Conservation (phyloP, 2,888 invertebrate species). For the Magallana nippona region DNA sequence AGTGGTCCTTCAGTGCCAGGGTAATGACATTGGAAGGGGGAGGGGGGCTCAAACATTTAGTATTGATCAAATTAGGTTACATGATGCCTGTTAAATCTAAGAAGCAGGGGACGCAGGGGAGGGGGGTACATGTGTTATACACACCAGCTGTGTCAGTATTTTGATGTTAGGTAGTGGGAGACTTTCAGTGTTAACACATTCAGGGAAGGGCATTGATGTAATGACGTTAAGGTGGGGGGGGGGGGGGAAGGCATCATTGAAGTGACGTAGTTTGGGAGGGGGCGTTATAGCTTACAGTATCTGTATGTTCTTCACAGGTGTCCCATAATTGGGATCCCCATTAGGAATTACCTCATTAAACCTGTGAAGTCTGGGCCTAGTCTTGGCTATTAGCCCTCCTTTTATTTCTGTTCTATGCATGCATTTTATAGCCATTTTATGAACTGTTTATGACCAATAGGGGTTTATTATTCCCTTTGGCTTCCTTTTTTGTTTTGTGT, state of each 20-base stretch:
- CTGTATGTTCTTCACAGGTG: background rate
- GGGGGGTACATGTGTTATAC: no score
- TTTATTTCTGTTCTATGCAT: constrained; percentile 31
- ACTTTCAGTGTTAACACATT: no score
- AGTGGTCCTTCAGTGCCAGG: background rate
- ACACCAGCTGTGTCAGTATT: no score
- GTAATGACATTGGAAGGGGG: background rate
- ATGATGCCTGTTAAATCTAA: no score
- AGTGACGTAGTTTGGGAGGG: background rate
- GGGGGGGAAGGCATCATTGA: no score
- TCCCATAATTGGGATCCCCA: background rate
- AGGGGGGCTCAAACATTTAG: no score
- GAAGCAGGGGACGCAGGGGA: no score
- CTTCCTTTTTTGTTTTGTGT: background rate
- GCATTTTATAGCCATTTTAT: constrained; percentile 23
- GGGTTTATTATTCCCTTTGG: constrained; percentile 7
- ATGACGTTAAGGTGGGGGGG: background rate
- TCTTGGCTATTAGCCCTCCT: background rate
- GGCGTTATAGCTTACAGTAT: background rate
- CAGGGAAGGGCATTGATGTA: background rate
- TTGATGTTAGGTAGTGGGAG: no score
- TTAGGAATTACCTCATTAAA: constrained; percentile 4
- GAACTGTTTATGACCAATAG: background rate
- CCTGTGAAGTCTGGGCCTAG: background rate
- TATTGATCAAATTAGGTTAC: no score